phyloP scores from a whole-genome alignment of 2,113 vertebrate species.

The Tachysurus vachellii region DNA sequence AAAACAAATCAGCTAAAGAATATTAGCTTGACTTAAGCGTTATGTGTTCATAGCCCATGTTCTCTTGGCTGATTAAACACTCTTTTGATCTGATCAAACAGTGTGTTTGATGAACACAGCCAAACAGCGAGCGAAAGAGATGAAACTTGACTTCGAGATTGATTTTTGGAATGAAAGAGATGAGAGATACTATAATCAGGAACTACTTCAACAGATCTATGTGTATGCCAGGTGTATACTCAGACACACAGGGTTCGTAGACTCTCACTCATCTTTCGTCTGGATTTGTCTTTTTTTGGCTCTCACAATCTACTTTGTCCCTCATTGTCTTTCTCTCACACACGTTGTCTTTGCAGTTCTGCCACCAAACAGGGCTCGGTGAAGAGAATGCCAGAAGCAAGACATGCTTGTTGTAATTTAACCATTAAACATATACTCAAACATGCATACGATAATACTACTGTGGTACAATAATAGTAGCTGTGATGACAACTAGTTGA shows the following conservation, averaged over 20 bases:
- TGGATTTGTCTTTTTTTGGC: not conserved
- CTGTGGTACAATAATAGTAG: not conserved
- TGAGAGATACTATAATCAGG: slow-evolving; percentile 16
- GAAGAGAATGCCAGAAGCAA: not conserved
- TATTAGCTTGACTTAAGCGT: slow-evolving; percentile 30
- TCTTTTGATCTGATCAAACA: slow-evolving; percentile 33
- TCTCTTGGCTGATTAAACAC: slow-evolving; percentile 29
- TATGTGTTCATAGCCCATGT: slow-evolving; percentile 33
- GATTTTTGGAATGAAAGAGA: slow-evolving; percentile 7
- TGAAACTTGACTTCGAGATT: slow-evolving; percentile 1
- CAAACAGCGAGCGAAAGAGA: slow-evolving; percentile 28
- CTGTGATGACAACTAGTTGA: not conserved
- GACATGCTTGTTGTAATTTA: not conserved
- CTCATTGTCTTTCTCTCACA: not conserved
- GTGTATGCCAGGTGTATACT: not conserved
- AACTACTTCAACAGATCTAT: not conserved
- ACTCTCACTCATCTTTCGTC: too few relatives aligned
- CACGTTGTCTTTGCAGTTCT: not conserved
- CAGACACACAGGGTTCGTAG: not conserved
- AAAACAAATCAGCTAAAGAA: slow-evolving; percentile 23
- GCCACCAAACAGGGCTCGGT: not conserved
- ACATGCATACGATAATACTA: not conserved
- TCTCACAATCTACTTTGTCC: not conserved
- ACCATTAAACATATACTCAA: not conserved
- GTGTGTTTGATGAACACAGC: slow-evolving; percentile 25